These are phyloP conservation scores for Drosophila rellima DNA, from an alignment of 2,888 invertebrate genomes.

Conservation along the genomic window DNA sequence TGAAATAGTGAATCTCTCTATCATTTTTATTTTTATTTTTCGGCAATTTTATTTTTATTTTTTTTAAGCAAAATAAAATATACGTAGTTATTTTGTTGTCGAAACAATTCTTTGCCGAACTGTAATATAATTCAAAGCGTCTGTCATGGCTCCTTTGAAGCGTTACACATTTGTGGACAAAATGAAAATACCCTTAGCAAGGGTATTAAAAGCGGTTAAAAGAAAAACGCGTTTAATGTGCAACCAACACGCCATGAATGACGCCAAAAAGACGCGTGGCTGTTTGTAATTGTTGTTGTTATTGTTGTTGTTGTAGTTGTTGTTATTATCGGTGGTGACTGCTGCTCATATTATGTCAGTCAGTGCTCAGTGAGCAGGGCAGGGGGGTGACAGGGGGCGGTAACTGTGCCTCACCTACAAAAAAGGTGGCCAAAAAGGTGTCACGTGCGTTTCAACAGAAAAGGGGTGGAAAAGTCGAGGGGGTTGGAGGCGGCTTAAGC, in stretches of 20 bases:
- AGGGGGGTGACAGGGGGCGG: neutral
- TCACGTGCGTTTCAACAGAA: conserved; percentile 53
- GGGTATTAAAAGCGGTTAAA: conserved; percentile 28
- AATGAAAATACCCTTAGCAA: neutral
- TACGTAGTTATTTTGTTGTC: too few species aligned
- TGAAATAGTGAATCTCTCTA: too few species aligned
- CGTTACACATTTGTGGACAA: neutral
- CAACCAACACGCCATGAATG: conserved; percentile 80
- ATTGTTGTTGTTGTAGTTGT: conserved; percentile 23
- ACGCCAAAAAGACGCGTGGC: conserved; percentile 81
- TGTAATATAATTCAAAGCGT: too few species aligned
- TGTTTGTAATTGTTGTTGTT: conserved; percentile 35
- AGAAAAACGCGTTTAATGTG: conserved; percentile 64
- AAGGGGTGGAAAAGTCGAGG: neutral
- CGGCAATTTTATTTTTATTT: too few species aligned
- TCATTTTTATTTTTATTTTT: too few species aligned
- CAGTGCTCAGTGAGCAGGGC: conserved; percentile 7
- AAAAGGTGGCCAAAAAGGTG: conserved; percentile 56
- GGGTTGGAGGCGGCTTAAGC: conserved; percentile 36
- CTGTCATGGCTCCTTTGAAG: neutral
- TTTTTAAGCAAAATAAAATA: too few species aligned
- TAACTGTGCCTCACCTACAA: conserved; percentile 25
- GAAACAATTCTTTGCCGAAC: too few species aligned
- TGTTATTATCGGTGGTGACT: conserved; percentile 26
- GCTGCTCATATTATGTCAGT: conserved; percentile 53